Evolutionary conservation across 2,797 vertebrate species (phyloP), one percentile per base, ranked within the genome.

Genomic region (Parotocinclus haroldoi): DNA sequence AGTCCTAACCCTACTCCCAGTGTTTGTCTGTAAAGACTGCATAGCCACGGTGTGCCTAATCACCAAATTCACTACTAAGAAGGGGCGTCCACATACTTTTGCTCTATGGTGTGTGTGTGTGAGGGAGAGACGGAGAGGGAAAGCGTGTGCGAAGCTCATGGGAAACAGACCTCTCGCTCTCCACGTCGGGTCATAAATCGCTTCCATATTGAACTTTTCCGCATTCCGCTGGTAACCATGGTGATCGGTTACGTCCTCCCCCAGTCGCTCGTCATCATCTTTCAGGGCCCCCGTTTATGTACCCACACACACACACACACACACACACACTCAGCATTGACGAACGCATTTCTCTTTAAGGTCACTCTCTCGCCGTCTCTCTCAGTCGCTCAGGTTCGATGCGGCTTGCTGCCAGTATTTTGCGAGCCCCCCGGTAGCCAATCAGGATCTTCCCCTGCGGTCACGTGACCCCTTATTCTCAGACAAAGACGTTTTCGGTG

Each of bases 401-500:
- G 63, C 69, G 84, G 84, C 85, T 80, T 73, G 38, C 45, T 76
- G 80, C 83, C 84, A 81, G 78, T 80, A 74, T 81, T n/a, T 79
- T 75, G 75, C 75, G 75, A 76, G 80, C 78, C 69, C 64, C 48
- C 42, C n/a, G 68, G 53, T 81, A 87, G 84, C 91, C 90, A 92
- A 93, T 89, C 88, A 86, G 84, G 71, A 80, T 76, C 73, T 76
- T 73, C 78, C 72, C 75, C 72, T 66, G 59, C 54, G 67, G 79
- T 83, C 89, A 92, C 86, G 84, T 91, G 91, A 84, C 80, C 80
- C 78, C 78, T 82, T 81, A 86, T 88, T 85, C 80, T 83, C 85
- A 89, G 90, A 92, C 90, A 91, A 92, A 92, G 88, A 86, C 83
- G 81, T 79, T 84, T 84, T 83, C 58, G 67, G 78, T 79, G 71